Evolutionary conservation across 2,113 vertebrate species (phyloP), one percentile per base, ranked within the genome.

Genomic region (Hippoglossus stenolepis): DNA sequence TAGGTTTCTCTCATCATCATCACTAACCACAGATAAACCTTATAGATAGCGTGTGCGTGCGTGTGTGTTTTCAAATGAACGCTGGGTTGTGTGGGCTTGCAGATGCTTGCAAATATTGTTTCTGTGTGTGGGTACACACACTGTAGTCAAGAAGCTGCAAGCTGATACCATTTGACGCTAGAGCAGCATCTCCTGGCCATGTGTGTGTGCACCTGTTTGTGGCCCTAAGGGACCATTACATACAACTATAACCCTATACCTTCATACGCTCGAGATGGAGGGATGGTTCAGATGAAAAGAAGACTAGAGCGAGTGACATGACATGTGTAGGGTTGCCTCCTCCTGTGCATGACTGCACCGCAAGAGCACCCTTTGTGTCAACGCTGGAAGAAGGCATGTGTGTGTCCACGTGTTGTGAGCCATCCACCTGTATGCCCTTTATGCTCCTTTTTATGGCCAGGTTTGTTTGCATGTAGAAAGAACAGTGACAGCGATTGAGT

Each of bases 211-310:
- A 54, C n/a, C 15, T 35, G 64, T 65, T 70, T 79, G 69, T 85
- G 81, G 73, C 85, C 87, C 79, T 20, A 1, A 80, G 79, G 85
- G 79, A 45, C 24, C 2, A 4, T 72, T 63, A 35, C 72, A 23
- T 66, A 63, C 67, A 71, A 74, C 75, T 86, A 17, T 65, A 70
- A 78, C 65, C 69, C 62, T 53, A 56, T 85, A 26, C 47, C 75
- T 86, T 88, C 56, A 86, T 81, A 69, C 62, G 31, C 54, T 72
- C 31, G 20, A 59, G 63, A 80, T 57, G 49, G 79, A 87, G 75
- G 40, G 77, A 72, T 68, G 75, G 40, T 65, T 70, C 6, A 13
- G 65, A 78, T 85, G 68, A 87, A 80, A 79, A 71, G 82, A 65
- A 60, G 59, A 68, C 70, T n/a, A 18, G 31, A 68, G 57, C 67